Conservation (phyloP, 2,888 invertebrate genomes). For the Rhabditoides inermis region DNA sequence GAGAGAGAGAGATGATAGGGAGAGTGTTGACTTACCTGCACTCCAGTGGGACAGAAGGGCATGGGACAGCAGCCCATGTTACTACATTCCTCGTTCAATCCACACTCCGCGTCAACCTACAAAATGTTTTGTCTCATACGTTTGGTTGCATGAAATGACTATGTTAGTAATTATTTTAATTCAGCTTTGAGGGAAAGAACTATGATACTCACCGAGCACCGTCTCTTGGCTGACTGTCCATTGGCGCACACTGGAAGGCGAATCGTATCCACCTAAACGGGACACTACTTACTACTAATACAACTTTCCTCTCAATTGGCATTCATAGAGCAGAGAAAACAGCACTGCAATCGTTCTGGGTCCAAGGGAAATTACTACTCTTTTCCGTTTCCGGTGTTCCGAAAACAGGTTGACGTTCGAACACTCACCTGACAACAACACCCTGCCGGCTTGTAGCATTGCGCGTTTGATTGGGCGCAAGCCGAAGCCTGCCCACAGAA, state of each 20-base stretch:
- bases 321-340: too few species aligned
- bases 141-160: too few species aligned
- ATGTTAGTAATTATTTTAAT: too few species aligned
- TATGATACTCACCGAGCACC: not conserved
- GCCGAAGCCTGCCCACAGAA: slow-evolving; percentile 33
- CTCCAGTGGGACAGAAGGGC: slow-evolving; percentile 48
- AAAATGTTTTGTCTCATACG: not conserved
- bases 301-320: not conserved
- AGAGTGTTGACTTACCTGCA: slow-evolving; percentile 16
- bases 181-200: too few species aligned
- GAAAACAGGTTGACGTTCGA: too few species aligned
- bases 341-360: too few species aligned
- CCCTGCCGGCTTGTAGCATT: slow-evolving; percentile 26
- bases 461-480: slow-evolving; percentile 24
- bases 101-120: slow-evolving; percentile 27
- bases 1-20: not conserved
- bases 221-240: slow-evolving; percentile 24
- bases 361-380: too few species aligned
- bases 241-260: slow-evolving; percentile 37
- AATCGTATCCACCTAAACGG: slow-evolving; percentile 13
- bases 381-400: too few species aligned
- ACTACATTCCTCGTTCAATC: slow-evolving; percentile 42
- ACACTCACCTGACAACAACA: slow-evolving; percentile 42
- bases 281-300: not conserved
- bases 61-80: slow-evolving; percentile 49